Base-by-base conservation (phyloP, 1,140 invertebrate genomes). In the Drosophila pandora region DNA sequence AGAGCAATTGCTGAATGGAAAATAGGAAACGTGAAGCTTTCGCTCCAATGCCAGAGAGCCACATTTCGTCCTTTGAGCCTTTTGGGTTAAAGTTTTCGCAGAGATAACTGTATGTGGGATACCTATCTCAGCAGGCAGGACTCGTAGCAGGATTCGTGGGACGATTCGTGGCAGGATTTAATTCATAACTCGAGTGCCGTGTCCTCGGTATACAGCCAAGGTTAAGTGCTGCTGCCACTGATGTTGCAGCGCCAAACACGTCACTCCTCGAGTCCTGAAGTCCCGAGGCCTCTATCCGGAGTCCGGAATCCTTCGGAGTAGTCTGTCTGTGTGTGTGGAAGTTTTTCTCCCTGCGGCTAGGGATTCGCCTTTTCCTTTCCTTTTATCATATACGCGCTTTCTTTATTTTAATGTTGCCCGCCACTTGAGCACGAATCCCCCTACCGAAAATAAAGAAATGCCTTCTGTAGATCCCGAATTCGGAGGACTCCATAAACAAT, bases 181-280 rank as follows among this genome's bases (percentile, higher is more conserved):
- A 87, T 88, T 87, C 83, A 87, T 87, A 82, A 76, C 83, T 87
- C 70, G 77, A 87, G 83, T 79, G 79, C 65, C 76, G 83, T 87
- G 78, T 88, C 83, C 83, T 87, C 83, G 83, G 75, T 82, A 67
- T 73, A 79, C 64, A 88, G 78, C 83, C 83, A 87, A 87, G 83
- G 83, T 87, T 87, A 87, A 87, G 83, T 79, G 79, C 61, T 62
- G 80, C 7, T 47, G 21, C 21, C 10, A 9, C 21, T 47, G 21
- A 8, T 47, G 21, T 62, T 50, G 76, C 76, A 67, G 41, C 39
- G 53, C n/a, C 28, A 79, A 79, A 62, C 80, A 85, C 80, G 80
- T 85, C 81, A 84, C 65, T 59, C 25, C 55, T 74, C 32, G 25
- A 39, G 67, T 57, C 64, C 63, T 69, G 70, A 64, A 52, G 59